These are phyloP conservation scores for Micrasema minimum DNA, from an alignment of 1,140 invertebrate genomes.

Conservation along the genomic window DNA sequence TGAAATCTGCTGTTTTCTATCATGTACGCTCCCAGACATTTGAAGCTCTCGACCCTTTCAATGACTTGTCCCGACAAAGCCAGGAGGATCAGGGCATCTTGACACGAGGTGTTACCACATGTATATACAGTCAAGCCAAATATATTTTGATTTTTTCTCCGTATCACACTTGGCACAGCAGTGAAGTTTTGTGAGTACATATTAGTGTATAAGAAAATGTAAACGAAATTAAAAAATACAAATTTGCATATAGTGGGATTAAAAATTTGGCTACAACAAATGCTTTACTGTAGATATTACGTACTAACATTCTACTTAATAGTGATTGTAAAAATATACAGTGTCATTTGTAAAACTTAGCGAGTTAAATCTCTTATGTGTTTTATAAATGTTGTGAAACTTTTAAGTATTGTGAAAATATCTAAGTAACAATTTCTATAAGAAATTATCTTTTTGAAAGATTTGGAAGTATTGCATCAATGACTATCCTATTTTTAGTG, in stretches of 20 bases:
- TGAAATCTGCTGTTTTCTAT: no score
- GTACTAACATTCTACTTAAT: constrained; percentile 18
- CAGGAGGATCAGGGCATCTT: no score
- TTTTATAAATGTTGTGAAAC: constrained; percentile 49
- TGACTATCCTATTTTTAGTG: constrained; percentile 43
- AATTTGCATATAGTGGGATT: constrained; percentile 1
- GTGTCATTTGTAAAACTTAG: constrained; percentile 33
- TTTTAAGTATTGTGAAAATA: constrained; percentile 47
- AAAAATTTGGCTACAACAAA: constrained; percentile 2
- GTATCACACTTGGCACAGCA: no score
- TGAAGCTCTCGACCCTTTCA: no score
- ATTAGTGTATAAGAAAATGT: no score
- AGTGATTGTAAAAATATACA: constrained; percentile 25
- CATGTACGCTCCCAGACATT: no score
- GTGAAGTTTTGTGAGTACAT: no score
- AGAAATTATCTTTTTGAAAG: constrained; percentile 38
- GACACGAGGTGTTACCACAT: no score
- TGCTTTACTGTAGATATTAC: constrained; percentile 36
- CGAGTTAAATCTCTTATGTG: constrained; percentile 32
- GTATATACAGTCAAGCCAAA: no score
- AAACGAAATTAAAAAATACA: no score
- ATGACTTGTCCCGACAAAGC: no score
- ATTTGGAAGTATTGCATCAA: constrained; percentile 30
- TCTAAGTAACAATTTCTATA: constrained; percentile 18
- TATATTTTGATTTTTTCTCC: no score